A percentile compares a stretch with the other conserved stretches of the same genome.
phyloP scores from a whole-genome alignment of 2,113 vertebrate species.

The Spea multiplicata region DNA sequence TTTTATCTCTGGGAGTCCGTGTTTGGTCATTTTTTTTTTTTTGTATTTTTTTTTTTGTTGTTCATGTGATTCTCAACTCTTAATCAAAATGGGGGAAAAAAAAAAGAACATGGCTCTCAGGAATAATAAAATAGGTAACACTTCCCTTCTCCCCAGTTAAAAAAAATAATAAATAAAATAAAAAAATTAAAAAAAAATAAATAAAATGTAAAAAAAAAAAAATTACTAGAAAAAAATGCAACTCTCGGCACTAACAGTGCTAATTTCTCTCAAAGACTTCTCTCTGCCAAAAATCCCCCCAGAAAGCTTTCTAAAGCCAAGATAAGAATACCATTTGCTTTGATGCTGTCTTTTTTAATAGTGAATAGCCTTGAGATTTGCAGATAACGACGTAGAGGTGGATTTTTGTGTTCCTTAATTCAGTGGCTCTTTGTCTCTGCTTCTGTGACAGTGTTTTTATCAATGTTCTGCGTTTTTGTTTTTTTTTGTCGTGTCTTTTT shows the following conservation, averaged over 20 bases:
- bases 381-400: slow-evolving; percentile 67
- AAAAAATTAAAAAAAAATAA: slow-evolving; percentile 67
- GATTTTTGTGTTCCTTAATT: slow-evolving; percentile 69
- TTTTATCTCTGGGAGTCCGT: slow-evolving; percentile 99
- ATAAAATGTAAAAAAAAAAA: slow-evolving; percentile 59
- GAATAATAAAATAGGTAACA: slow-evolving; percentile 78
- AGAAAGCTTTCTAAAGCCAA: slow-evolving; percentile 72
- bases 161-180: slow-evolving; percentile 66
- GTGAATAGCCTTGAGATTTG: slow-evolving; percentile 75
- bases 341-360: slow-evolving; percentile 80
- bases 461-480: slow-evolving; percentile 70
- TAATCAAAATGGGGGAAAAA: slow-evolving; percentile 74
- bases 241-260: slow-evolving; percentile 96
- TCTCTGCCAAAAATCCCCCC: slow-evolving; percentile 88
- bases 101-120: slow-evolving; percentile 99
- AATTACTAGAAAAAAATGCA: slow-evolving; percentile 79
- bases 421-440: slow-evolving; percentile 72
- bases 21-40: slow-evolving; percentile 77
- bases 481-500: slow-evolving; percentile 65
- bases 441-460: slow-evolving; percentile 72
- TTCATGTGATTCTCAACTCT: slow-evolving; percentile 66
- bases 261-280: slow-evolving; percentile 88
- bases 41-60: slow-evolving; percentile 85
- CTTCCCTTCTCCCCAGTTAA: slow-evolving; percentile 43
- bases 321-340: slow-evolving; percentile 75